Base-by-base conservation (phyloP, 2,888 invertebrate genomes). In the Mystacides longicornis region DNA sequence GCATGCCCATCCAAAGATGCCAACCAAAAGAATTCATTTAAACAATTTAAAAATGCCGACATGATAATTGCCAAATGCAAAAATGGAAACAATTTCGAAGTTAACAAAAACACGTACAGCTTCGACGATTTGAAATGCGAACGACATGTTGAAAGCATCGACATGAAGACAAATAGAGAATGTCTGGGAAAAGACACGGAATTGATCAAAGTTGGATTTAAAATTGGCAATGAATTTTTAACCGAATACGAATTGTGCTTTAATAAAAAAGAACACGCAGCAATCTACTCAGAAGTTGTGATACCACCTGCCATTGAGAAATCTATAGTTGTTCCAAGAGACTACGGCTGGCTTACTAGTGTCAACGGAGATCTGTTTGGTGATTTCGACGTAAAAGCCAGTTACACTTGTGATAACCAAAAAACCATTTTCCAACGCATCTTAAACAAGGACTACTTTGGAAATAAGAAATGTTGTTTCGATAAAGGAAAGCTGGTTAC, bases 211-310 rank as follows among this genome's bases (percentile, higher is more conserved):
- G 49, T 62, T 23, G 62, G 62, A 23, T 62, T 57, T 47, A 52
- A 58, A 49, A 48, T 57, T n/a, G 56, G 49, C n/a, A 52, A 51
- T 49, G 57, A 59, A 14, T 62, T 62, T 43, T 48, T 62, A 4
- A 16, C 55, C 11, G 61, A 55, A 37, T 62, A 62, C 45, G 54
- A 57, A 42, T 59, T 61, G n/a, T 62, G 62, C 43, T 62, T 59
- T 48, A 50, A 62, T 46, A 62, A 60, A 31, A 54, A 56, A 16
- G 55, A 60, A 18, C 57, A 58, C 23, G 18, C 42, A 20, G 54
- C 62, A 2, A 19, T 61, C 7, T 62, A 55, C 37, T 56, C 61
- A 19, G 60, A 62, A 51, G 55, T 57, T n/a, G 55, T 49, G 22
- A 53, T 61, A 22, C 57, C 60, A 33, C 45, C 46, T 5, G 42